These are phyloP conservation scores for Hydriomena furcata DNA, from an alignment of 2,888 invertebrate genomes.

Conservation along the genomic window DNA sequence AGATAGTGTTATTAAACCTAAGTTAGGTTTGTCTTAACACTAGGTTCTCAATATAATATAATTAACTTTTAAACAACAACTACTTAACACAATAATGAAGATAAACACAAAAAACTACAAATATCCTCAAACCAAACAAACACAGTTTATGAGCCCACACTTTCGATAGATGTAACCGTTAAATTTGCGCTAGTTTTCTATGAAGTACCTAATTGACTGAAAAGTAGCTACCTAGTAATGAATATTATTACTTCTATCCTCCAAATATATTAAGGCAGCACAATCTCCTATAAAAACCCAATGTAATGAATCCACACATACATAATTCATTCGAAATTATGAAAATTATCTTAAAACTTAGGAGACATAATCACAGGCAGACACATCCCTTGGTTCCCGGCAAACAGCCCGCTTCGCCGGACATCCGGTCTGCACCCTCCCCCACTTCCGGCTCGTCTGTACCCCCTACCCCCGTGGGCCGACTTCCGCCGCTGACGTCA, in stretches of 20 bases:
- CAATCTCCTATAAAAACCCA: neutral
- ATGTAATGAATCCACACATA: conserved; percentile 8
- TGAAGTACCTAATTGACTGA: too few species aligned
- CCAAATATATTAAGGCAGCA: neutral
- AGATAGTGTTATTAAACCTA: too few species aligned
- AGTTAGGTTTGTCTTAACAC: too few species aligned
- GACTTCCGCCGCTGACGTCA: conserved; percentile 57
- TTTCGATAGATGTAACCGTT: too few species aligned
- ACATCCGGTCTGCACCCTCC: conserved; percentile 59
- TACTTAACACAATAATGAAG: too few species aligned
- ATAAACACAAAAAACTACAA: too few species aligned
- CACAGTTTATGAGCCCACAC: too few species aligned
- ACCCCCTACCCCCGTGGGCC: conserved; percentile 32
- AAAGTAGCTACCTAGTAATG: too few species aligned
- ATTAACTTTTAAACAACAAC: too few species aligned
- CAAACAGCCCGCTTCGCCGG: conserved; percentile 59
- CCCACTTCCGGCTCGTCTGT: conserved; percentile 37
- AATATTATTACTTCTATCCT: neutral
- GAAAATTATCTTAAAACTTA: conserved; percentile 37
- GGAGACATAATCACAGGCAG: conserved; percentile 39
- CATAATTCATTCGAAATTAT: conserved; percentile 35
- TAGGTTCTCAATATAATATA: too few species aligned
- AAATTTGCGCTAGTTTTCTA: too few species aligned
- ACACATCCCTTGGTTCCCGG: conserved; percentile 39
- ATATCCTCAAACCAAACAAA: too few species aligned